Base-by-base conservation (phyloP, 2,888 invertebrate genomes). In the Escarpia spicata region DNA sequence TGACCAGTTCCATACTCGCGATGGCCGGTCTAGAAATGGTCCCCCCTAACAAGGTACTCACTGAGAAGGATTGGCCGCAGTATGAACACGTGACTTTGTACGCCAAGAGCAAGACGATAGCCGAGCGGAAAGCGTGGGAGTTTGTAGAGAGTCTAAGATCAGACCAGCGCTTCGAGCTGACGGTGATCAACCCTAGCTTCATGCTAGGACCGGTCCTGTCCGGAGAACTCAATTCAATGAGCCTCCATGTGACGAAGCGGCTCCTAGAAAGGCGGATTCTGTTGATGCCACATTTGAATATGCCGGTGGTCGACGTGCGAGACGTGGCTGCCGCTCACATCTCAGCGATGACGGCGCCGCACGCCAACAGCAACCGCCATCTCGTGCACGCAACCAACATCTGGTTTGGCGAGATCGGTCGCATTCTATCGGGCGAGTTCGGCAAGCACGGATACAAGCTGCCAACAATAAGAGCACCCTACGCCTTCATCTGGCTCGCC, bases 121-220 rank as follows among this genome's bases (percentile, higher is more conserved):
- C 97, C 3, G 97, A 97, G 94, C 96, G 96, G 94, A 97, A 97
- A n/a, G 97, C 97, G 0, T 97, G 97, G 97, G 96, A 97, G 93
- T 97, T 97, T 94, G 95, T 97, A 15, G 96, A 97, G 93, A 96
- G 96, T 91, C 95, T 97, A n/a, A 96, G 96, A 94, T 97, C 96
- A 95, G 94, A 92, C 90, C 95, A 96, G 93, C 96, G 96, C 93
- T 97, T 97, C 93, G 97, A 97, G 93, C 94, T 97, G 94, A 96
- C 97, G 8, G 96, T 97, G n/a, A 96, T 97, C 92, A 97, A 97
- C 95, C 97, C 97, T 6, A 96, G 96, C 3, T 95, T 97, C 91
- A 96, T 97, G 19, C 95, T 97, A 94, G 97, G 97, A 3, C 97
- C 97, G 60, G 96, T 97, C 8, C 93, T 94, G 60, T 92, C 91